Evolutionary conservation across 2,888 invertebrate genomes (phyloP), one percentile per base, ranked within the genome.

Genomic region (Sipha maydis): DNA sequence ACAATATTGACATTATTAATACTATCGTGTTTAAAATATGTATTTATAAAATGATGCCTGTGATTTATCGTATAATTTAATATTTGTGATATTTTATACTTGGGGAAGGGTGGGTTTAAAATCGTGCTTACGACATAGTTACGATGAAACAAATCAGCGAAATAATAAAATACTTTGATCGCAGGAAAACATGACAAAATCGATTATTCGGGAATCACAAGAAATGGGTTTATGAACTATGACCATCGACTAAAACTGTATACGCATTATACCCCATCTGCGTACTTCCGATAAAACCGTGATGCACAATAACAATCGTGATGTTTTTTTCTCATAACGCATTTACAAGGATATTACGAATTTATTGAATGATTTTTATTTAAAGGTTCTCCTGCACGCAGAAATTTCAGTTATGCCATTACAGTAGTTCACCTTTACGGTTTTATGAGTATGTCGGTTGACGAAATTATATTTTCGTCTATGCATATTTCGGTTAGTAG

Each of bases 351-450:
- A n/a, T n/a, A 76, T 41, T 41, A 41, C 28, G n/a, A 28, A 48
- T 76, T 48, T 76, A 76, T 76, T 8, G 76, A 76, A 48, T 76
- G 41, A 48, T 48, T 76, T 76, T 76, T 76, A 76, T 76, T 76
- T 76, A 76, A 76, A n/a, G n/a, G 76, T 76, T 48, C n/a, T 76
- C 28, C 48, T 5, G 28, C n/a, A 7, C 25, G 25, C 7, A 61
- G 61, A 25, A 3, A 25, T 61, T 61, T 25, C 61, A 25, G 21
- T 61, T 25, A 61, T 25, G 61, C 61, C 61, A 61, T 61, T 21
- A 61, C 61, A 61, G 61, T 61, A 61, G 21, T 61, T 61, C 61
- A 61, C 61, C 1, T 61, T 61, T 61, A 61, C 7, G 25, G 21
- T 25, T 61, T 61, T 61, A 61, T n/a, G n/a, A n/a, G n/a, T n/a